Evolutionary conservation across 2,797 vertebrate species (phyloP), one percentile per base, ranked within the genome.

Genomic region (Parauchenoglanis punctatus): DNA sequence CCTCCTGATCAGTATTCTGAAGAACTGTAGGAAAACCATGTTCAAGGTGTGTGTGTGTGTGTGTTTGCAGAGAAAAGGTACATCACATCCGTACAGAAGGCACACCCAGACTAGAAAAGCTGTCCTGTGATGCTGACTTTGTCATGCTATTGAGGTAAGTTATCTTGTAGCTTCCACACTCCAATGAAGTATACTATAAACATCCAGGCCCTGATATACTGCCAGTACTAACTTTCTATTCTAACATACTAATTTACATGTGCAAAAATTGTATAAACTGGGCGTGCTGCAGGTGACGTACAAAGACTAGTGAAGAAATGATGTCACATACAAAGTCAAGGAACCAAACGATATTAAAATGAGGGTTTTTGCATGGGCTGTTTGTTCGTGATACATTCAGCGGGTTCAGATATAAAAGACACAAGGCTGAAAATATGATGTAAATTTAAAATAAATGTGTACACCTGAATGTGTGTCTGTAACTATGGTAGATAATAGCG

Each of bases 71-170:
- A 96, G 97, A 97, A 95, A 97, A 97, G 95, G 97, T 97, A 85
- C 97, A 97, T 92, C 97, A 97, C 89, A 97, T 97, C 93, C 95
- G 97, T 63, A 97, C 97, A 81, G 97, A 97, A 92, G 97, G 97
- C 78, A 96, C 95, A 23, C 95, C 96, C 25, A 96, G 97, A 31
- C 94, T 97, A 90, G 97, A 97, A 91, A 97, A 97, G 88, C 91
- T 97, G 89, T 97, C 96, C 1, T 97, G 96, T 93, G 97, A 97
- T 93, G 97, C 97, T 80, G 97, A 97, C 92, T 94, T 97, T 89
- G 97, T 97, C 90, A 97, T 97, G 92, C 91, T 97, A 83, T 92
- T 97, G 84, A 97, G 97, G 97, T 97, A 49, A 78, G 65, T 4
- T 65, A 44, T 61, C n/a, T 65, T 28, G 2, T n/a, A 61, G 49